Base-by-base conservation (phyloP, 2,113 vertebrate species). In the Pedetes capensis region DNA sequence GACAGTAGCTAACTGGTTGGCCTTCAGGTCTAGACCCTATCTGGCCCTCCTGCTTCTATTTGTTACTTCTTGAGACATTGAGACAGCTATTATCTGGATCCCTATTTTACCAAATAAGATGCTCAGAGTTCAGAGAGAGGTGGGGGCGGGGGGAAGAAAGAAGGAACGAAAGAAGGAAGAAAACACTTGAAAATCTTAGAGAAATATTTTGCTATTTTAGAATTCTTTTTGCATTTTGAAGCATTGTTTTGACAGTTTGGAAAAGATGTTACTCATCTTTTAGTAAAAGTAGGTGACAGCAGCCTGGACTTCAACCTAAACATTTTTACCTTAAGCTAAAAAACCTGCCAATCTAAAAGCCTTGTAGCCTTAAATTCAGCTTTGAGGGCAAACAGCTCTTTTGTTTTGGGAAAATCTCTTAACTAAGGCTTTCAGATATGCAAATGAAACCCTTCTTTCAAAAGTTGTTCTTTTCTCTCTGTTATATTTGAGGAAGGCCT, bases 311-410 rank as follows among this genome's bases (percentile, higher is more conserved):
- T 94, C 81, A 80, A 64, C 2, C 8, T 83, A n/a, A 75, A 86
- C 44, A 51, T 51, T 74, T 34, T 49, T 18, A 20, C 0, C 22
- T 69, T 42, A 64, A 68, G 8, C 57, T 78, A 51, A 63, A 75
- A 86, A 51, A 4, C 34, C 59, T 88, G 88, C n/a, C 78, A 94
- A 82, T 78, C 29, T 92, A 44, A 72, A 90, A 85, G 42, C 20
- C 49, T 84, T 51, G 14, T 47, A 44, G 44, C n/a, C 86, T 90
- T 89, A 93, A 89, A 91, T 94, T 94, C 78, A 86, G 55, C 61
- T 94, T 94, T 92, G 88, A 95, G 64, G 76, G 51, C 76, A 94
- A 96, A 95, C 64, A 66, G 29, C 17, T 87, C 53, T 63, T 96
- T 90, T 79, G 74, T 86, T 94, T 93, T 76, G 37, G 82, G 59